phyloP scores from a whole-genome alignment of 53 echinoderm and acorn worm species.

The Holothuria leucospilota region DNA sequence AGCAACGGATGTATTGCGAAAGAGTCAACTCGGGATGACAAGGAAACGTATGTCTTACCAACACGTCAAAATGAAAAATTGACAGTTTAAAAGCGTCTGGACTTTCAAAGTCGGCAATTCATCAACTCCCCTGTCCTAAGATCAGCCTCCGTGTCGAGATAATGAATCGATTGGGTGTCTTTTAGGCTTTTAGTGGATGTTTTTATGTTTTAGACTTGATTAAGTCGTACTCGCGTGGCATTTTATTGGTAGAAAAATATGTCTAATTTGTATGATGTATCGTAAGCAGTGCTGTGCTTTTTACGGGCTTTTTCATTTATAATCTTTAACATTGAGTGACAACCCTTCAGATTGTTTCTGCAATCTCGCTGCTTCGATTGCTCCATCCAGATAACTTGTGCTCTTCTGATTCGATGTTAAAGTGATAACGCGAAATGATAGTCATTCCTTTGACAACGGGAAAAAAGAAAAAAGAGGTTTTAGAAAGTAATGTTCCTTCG shows the following conservation, averaged over 20 bases:
- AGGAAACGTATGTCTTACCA: constrained; percentile 16
- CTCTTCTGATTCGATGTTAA: constrained; percentile 15
- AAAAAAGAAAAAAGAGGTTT: too few relatives aligned
- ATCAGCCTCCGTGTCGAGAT: constrained; percentile 42
- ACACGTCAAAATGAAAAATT: constrained; percentile 48
- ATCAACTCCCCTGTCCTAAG: constrained; percentile 42
- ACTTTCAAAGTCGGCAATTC: constrained; percentile 50
- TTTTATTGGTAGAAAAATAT: constrained; percentile 45
- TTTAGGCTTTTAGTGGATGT: constrained; percentile 45
- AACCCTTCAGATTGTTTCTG: constrained; percentile 43
- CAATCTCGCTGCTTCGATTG: constrained; percentile 17
- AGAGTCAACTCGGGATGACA: not conserved
- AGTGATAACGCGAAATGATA: constrained; percentile 4
- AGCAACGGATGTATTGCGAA: too few relatives aligned
- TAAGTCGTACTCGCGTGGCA: constrained; percentile 40
- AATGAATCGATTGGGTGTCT: constrained; percentile 50
- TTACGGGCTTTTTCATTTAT: constrained; percentile 45
- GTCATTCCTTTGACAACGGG: too few relatives aligned
- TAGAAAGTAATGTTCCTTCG: too few relatives aligned
- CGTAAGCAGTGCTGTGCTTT: constrained; percentile 28
- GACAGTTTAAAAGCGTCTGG: constrained; percentile 50
- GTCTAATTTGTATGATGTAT: constrained; percentile 47
- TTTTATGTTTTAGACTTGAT: constrained; percentile 50
- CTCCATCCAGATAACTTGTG: too few relatives aligned
- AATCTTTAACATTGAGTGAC: constrained; percentile 41